phyloP scores from a whole-genome alignment of 2,113 vertebrate genomes.

The Puffinus mauretanicus region DNA sequence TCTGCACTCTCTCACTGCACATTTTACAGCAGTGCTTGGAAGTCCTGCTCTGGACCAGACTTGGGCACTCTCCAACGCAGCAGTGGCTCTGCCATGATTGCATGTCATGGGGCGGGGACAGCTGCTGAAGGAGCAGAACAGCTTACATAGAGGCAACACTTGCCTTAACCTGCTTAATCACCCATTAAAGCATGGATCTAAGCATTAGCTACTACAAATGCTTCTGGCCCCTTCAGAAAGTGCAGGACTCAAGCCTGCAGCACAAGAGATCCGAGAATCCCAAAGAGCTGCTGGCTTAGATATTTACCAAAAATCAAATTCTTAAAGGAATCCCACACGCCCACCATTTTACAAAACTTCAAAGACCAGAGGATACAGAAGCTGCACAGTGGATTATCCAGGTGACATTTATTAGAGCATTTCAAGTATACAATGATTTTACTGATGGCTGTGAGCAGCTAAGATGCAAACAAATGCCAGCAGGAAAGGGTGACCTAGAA shows the following conservation, averaged over 20 bases:
- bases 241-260: background rate
- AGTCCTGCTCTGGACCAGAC: background rate
- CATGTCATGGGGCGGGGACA: background rate
- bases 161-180: background rate
- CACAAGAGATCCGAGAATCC: background rate
- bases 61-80: background rate
- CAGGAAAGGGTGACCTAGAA: constrained; percentile 5
- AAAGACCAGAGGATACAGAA: background rate
- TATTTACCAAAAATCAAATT: background rate
- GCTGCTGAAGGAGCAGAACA: background rate
- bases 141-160: background rate
- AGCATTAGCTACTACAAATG: background rate
- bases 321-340: background rate
- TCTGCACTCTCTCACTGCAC: background rate
- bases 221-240: background rate
- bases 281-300: background rate
- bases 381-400: constrained; percentile 7
- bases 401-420: constrained; percentile 60
- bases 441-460: background rate
- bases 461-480: background rate
- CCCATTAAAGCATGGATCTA: background rate
- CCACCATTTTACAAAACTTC: background rate
- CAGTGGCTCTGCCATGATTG: background rate
- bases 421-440: constrained; percentile 57
- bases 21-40: background rate